A percentile compares a stretch with the other conserved stretches of the same genome.
These are phyloP conservation scores for Naso thynnoides DNA, from an alignment of 2,797 vertebrate genomes.

Conservation along the genomic window DNA sequence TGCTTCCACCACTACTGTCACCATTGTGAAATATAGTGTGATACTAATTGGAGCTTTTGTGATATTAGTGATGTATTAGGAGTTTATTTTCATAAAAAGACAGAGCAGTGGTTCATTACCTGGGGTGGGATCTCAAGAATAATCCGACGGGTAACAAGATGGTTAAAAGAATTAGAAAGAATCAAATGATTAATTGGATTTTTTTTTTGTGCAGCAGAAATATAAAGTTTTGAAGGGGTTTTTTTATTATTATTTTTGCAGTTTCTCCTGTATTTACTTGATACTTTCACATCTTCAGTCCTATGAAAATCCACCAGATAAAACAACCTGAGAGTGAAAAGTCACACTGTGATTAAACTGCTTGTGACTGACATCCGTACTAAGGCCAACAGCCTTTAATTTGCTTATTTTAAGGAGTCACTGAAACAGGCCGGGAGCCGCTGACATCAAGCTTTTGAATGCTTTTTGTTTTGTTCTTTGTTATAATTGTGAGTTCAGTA, in stretches of 20 bases:
- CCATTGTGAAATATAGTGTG: neutral
- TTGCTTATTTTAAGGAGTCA: neutral
- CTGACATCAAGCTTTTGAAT: neutral
- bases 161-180: neutral
- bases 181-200: neutral
- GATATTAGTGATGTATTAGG: neutral
- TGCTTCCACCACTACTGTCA: neutral
- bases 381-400: neutral
- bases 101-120: neutral
- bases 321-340: constrained; percentile 4
- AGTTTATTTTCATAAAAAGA: neutral
- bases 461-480: neutral
- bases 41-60: neutral
- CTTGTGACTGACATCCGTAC: neutral
- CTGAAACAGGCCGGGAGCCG: neutral
- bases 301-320: neutral
- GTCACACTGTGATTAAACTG: neutral
- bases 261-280: neutral
- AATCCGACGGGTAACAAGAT: neutral
- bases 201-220: too few relatives aligned
- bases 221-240: too few relatives aligned
- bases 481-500: neutral
- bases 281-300: neutral
- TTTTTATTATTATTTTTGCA: neutral
- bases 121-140: neutral